A percentile compares a stretch with the other conserved stretches of the same genome.
phyloP scores from a whole-genome alignment of 2,888 invertebrate genomes.

The Alentia gelatinosa region DNA sequence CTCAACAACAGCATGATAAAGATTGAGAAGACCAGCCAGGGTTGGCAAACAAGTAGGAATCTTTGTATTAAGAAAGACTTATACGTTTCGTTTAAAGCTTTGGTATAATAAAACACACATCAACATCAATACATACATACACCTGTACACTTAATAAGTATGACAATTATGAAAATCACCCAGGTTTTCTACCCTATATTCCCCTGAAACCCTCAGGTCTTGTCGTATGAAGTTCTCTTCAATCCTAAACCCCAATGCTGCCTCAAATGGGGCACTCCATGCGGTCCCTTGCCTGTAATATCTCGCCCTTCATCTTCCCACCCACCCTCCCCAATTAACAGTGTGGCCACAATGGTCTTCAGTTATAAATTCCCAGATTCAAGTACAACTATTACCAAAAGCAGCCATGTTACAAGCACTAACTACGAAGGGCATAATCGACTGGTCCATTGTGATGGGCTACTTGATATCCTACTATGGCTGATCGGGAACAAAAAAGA shows the following conservation, averaged over 20 bases:
- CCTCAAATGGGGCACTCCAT: too few relatives aligned
- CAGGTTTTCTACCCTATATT: too few relatives aligned
- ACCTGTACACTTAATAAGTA: neutral
- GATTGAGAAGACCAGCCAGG: neutral
- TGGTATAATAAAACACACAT: constrained; percentile 23
- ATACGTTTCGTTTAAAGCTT: constrained; percentile 1
- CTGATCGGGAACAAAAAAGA: too few relatives aligned
- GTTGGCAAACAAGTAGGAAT: neutral
- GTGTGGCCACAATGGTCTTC: neutral
- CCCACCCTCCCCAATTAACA: neutral
- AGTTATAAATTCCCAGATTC: neutral
- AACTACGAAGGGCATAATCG: neutral
- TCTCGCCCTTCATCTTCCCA: neutral
- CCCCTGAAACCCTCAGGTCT: too few relatives aligned
- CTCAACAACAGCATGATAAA: neutral
- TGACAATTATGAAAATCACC: neutral
- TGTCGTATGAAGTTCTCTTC: too few relatives aligned
- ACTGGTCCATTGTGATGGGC: too few relatives aligned
- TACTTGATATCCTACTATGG: too few relatives aligned
- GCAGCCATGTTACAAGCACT: neutral
- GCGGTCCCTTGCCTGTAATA: too few relatives aligned
- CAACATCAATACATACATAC: neutral
- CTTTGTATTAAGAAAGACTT: neutral
- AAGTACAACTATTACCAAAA: neutral
- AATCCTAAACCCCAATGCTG: too few relatives aligned